Evolutionary conservation across 2,113 vertebrate species (phyloP), one percentile per base, ranked within the genome.

Genomic region (Aegotheles bennettii): DNA sequence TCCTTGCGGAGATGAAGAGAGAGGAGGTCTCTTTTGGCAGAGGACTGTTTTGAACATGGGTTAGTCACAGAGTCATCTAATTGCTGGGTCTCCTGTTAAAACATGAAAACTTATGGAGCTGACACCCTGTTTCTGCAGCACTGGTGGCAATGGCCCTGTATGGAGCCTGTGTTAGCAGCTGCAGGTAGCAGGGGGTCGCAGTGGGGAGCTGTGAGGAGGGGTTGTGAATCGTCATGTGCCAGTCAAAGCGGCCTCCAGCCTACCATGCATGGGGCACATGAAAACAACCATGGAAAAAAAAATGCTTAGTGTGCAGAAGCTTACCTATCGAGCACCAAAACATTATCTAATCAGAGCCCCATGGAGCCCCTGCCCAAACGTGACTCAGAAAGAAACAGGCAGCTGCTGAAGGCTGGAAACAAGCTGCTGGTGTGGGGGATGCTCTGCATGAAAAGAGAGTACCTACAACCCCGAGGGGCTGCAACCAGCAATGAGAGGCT

Each of bases 191-290:
- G 36, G 26, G 31, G 13, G 5, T 47, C 59, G 50, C 9, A 3
- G 33, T 26, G 31, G 10, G 48, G 71, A 43, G 31, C 45, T 70
- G 24, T 6, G 21, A 3, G 16, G 17, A 4, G 6, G 3, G 4
- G 6, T 14, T 7, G 6, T 9, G 14, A 63, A 38, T 76, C 1
- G 0, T 11, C 59, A 28, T 2, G 1, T 29, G 31, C 19, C 59
- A 43, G 38, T 28, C 40, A 51, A 57, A 81, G 54, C 36, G 81
- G 42, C 33, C 17, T 40, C 21, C 50, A 61, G 25, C 65, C 36
- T 54, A 3, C 42, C 0, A 0, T 8, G 17, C 0, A 0, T 8
- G 17, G 15, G 17, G 7, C 1, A 3, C 17, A 16, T 2, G 2
- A 70, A 59, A 93, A 74, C 31, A 51, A 7, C 25, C 24, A 11